Percentiles rank a stretch among this genome's conserved stretches.
phyloP scores from a whole-genome alignment of 2,797 vertebrate genomes.

The Taeniopygia guttata region DNA sequence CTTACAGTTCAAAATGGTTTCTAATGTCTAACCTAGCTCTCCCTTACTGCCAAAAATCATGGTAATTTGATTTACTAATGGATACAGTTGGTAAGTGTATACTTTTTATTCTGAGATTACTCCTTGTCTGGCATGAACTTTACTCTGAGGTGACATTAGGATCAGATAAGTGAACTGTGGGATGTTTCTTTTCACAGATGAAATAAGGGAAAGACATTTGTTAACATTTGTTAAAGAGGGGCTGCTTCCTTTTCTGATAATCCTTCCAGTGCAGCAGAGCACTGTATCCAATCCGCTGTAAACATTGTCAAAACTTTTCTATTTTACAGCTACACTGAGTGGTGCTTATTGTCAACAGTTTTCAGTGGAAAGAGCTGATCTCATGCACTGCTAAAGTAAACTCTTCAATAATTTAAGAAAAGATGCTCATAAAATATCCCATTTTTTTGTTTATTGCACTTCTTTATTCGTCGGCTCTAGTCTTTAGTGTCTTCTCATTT shows the following conservation, averaged over 20 bases:
- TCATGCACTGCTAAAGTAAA: conserved; percentile 7
- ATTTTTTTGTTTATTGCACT: background rate
- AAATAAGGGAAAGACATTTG: conserved; percentile 8
- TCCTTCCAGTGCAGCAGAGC: background rate
- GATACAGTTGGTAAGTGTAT: conserved; percentile 18
- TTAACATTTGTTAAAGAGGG: conserved; percentile 10
- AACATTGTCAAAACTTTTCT: conserved; percentile 22
- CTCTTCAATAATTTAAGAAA: conserved; percentile 1
- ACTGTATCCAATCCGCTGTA: background rate
- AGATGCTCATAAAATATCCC: background rate
- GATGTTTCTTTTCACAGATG: conserved; percentile 50
- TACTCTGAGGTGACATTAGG: conserved; percentile 42
- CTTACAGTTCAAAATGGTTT: background rate
- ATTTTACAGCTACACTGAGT: background rate
- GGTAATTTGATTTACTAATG: conserved; percentile 61
- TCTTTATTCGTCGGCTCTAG: background rate
- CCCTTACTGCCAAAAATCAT: conserved; percentile 48
- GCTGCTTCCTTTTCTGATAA: background rate
- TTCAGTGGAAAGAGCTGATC: background rate
- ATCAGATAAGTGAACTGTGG: conserved; percentile 47
- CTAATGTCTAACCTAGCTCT: conserved; percentile 29
- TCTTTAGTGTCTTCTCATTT: background rate
- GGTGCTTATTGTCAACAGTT: conserved; percentile 5
- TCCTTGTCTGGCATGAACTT: conserved; percentile 36
- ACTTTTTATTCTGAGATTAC: conserved; percentile 38